These are phyloP conservation scores for Halcyon chelicuti DNA, from an alignment of 2,797 vertebrate species.

Conservation along the genomic window DNA sequence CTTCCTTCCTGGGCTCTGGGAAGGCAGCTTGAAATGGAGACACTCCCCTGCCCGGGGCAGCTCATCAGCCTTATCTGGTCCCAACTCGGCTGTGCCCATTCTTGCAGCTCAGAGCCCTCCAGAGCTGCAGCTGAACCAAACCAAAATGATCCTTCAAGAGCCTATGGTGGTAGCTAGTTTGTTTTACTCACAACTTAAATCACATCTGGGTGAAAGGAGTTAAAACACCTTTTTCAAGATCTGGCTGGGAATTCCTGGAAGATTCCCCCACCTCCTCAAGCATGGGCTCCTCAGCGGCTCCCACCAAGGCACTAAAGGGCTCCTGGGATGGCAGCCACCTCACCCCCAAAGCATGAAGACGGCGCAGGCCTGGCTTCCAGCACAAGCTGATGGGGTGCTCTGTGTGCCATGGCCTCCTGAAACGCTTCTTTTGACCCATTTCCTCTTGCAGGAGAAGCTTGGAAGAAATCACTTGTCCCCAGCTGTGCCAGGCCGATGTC, in stretches of 20 bases:
- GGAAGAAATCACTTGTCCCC: not conserved
- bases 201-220: not conserved
- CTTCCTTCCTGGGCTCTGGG: too few relatives aligned
- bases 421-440: not conserved
- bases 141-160: not conserved
- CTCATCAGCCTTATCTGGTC: not conserved
- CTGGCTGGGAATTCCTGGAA: not conserved
- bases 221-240: not conserved
- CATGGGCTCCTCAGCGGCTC: not conserved
- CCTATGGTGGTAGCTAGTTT: too few relatives aligned
- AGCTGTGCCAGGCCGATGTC: rapidly evolving
- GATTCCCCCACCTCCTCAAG: rapidly evolving
- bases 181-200: not conserved
- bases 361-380: rapidly evolving
- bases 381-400: not conserved
- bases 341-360: rapidly evolving
- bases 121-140: not conserved
- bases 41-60: not conserved
- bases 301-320: rapidly evolving
- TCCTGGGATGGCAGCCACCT: not conserved
- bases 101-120: not conserved
- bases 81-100: not conserved
- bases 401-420: rapidly evolving
- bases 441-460: not conserved
- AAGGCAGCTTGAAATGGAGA: too few relatives aligned